Evolutionary conservation across 2,113 vertebrate species (phyloP).

Genomic region (Nibea coibor): DNA sequence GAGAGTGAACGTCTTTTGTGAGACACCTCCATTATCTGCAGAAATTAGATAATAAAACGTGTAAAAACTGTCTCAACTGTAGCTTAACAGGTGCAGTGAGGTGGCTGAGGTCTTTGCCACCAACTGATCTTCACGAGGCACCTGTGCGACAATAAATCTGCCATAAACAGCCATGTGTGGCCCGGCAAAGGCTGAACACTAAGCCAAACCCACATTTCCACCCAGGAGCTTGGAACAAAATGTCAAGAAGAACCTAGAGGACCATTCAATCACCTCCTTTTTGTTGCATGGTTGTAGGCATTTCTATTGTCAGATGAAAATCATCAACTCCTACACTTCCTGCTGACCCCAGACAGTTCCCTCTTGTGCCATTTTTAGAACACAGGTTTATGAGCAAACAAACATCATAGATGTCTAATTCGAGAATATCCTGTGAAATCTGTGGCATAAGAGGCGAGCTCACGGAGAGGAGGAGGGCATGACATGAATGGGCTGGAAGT

Average conservation of each 20-base stretch:
- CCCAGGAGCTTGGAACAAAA: background rate
- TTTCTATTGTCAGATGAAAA: constrained; percentile 37
- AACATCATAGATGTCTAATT: constrained; percentile 62
- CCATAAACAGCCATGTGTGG: background rate
- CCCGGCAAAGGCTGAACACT: background rate
- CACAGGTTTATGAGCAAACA: constrained; percentile 57
- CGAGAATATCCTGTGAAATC: constrained; percentile 54
- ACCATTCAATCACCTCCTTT: constrained; percentile 18
- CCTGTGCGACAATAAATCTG: background rate
- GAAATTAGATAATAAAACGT: background rate
- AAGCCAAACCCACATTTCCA: background rate
- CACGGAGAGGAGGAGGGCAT: constrained; percentile 33
- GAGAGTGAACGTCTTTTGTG: background rate
- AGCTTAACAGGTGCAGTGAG: constrained; percentile 6
- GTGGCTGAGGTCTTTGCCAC: background rate
- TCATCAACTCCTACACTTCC: constrained; percentile 45
- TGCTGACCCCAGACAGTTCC: constrained; percentile 30
- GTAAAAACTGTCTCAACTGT: background rate
- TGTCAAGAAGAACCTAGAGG: constrained; percentile 4
- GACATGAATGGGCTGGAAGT: constrained; percentile 65
- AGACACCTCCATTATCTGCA: background rate
- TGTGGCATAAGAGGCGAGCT: constrained; percentile 32
- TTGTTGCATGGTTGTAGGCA: background rate
- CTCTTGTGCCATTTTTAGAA: constrained; percentile 53
- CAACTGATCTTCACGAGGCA: constrained; percentile 10